A percentile compares a stretch with the other conserved stretches of the same genome.
Evolutionary conservation across 2,888 invertebrate genomes (phyloP).

Genomic region (Parnassius smintheus): DNA sequence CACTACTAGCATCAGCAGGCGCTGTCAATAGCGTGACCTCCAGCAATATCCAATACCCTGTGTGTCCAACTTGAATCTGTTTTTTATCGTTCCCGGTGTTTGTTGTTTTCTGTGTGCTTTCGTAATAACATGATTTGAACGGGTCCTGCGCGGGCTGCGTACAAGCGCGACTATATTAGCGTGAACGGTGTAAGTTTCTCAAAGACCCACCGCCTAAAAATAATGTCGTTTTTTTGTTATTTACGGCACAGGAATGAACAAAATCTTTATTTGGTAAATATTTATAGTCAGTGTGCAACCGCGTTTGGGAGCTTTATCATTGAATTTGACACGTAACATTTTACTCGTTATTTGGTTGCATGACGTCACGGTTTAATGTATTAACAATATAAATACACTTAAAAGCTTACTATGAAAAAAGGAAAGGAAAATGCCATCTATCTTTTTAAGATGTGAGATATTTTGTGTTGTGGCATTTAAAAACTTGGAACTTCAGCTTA

Average conservation of each 20-base stretch:
- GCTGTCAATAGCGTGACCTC: conserved; percentile 64
- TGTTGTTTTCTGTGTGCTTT: conserved; percentile 71
- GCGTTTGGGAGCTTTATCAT: not conserved
- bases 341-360: conserved; percentile 27
- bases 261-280: conserved; percentile 9
- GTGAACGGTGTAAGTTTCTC: conserved; percentile 45
- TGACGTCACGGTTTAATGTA: conserved; percentile 1
- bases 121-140: conserved; percentile 52
- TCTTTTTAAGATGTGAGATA: too few species aligned
- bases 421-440: not conserved
- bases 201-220: conserved; percentile 35
- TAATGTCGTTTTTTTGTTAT: conserved; percentile 32
- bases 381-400: not conserved
- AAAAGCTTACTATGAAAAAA: not conserved
- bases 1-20: conserved; percentile 45
- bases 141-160: conserved; percentile 28
- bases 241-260: conserved; percentile 5
- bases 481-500: too few species aligned
- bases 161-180: conserved; percentile 37
- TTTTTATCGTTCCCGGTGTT: conserved; percentile 75
- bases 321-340: conserved; percentile 10
- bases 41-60: conserved; percentile 60
- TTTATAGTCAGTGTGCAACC: conserved; percentile 19
- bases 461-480: too few species aligned
- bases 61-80: conserved; percentile 65